Conservation (phyloP, 2,888 invertebrate genomes). For the Deilephila elpenor region DNA sequence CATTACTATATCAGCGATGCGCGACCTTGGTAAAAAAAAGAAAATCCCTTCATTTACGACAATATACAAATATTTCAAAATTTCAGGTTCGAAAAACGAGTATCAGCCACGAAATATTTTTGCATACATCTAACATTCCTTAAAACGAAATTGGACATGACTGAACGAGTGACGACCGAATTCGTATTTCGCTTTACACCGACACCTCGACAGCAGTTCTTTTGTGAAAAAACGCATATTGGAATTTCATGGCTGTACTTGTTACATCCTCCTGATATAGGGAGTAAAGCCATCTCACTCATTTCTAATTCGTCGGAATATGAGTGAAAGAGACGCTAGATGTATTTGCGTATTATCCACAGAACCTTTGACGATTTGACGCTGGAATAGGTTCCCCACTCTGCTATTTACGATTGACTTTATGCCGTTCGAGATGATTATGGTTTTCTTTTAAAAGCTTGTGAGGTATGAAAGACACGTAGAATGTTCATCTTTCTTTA, state of each 20-base stretch:
- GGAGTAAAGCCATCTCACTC: neutral
- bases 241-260: slow-evolving; percentile 11
- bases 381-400: slow-evolving; percentile 16
- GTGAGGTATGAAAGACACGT: neutral
- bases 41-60: neutral
- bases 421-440: slow-evolving; percentile 36
- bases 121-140: neutral
- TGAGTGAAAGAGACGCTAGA: slow-evolving; percentile 4
- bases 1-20: too few species aligned
- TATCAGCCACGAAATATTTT: slow-evolving; percentile 2
- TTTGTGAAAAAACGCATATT: slow-evolving; percentile 19
- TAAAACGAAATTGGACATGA: slow-evolving; percentile 1
- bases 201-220: slow-evolving; percentile 21
- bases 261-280: neutral
- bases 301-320: too few species aligned
- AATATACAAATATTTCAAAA: neutral
- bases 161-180: slow-evolving; percentile 1
- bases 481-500: neutral
- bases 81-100: neutral
- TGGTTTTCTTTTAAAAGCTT: slow-evolving; percentile 29
- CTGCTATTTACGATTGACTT: slow-evolving; percentile 38
- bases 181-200: neutral
- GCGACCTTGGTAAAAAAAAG: neutral
- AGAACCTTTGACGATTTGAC: slow-evolving; percentile 1
- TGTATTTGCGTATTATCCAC: neutral